phyloP scores from a whole-genome alignment of 2,113 vertebrate genomes.

The Melanostigma gelatinosum region DNA sequence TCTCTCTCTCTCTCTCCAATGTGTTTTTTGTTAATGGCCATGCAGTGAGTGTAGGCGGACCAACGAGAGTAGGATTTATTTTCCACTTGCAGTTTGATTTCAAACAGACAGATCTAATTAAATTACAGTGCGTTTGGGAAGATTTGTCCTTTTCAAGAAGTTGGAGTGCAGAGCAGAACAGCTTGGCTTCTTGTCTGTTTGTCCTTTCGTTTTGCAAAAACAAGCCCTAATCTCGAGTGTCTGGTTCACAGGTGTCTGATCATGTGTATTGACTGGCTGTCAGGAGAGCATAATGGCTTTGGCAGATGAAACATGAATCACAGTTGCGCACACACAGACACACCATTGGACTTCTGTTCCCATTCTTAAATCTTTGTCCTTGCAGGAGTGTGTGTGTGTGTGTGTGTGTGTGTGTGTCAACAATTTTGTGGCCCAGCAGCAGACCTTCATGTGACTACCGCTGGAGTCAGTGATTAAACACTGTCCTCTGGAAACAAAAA shows the following conservation, averaged over 20 bases:
- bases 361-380: background rate
- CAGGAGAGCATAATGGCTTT: constrained; percentile 26
- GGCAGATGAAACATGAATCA: constrained; percentile 32
- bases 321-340: background rate
- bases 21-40: constrained; percentile 83
- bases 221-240: constrained; percentile 33
- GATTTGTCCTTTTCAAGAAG: constrained; percentile 54
- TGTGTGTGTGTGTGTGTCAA: background rate
- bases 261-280: constrained; percentile 34
- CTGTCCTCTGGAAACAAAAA: background rate
- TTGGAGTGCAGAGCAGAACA: constrained; percentile 37
- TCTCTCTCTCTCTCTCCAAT: constrained; percentile 62
- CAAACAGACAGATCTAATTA: constrained; percentile 70
- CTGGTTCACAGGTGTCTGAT: constrained; percentile 54
- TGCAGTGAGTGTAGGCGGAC: constrained; percentile 64
- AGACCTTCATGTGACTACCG: background rate
- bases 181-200: constrained; percentile 10
- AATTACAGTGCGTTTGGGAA: constrained; percentile 59
- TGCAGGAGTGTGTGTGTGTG: background rate
- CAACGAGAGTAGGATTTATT: constrained; percentile 59
- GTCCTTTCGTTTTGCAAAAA: constrained; percentile 28
- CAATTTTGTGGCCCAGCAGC: background rate
- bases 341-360: background rate
- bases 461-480: background rate
- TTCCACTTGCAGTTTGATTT: constrained; percentile 76